Conservation (phyloP, 1,140 invertebrate genomes). For the Pteromalus puparum region DNA sequence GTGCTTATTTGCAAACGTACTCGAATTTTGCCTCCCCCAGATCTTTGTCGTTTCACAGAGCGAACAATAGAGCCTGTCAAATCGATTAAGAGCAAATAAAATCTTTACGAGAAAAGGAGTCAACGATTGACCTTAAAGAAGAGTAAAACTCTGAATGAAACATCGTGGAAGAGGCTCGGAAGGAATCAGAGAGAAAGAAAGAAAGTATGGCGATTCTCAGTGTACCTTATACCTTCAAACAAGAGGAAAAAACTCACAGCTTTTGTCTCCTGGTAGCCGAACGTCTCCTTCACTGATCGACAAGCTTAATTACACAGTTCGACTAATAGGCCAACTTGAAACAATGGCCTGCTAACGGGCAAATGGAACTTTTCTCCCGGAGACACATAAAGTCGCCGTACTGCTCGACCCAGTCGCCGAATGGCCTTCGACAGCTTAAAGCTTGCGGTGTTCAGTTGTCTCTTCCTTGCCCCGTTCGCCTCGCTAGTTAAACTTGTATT, state of each 20-base stretch:
- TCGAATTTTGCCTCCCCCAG: too few relatives aligned
- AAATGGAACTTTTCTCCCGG: slow-evolving; percentile 27
- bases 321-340: slow-evolving; percentile 50
- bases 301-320: slow-evolving; percentile 49
- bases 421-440: slow-evolving; percentile 12
- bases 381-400: not conserved
- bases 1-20: too few relatives aligned
- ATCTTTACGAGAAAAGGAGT: not conserved
- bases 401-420: not conserved
- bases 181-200: not conserved
- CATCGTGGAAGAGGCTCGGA: not conserved
- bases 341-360: slow-evolving; percentile 32
- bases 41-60: too few relatives aligned
- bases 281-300: slow-evolving; percentile 11
- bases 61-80: too few relatives aligned
- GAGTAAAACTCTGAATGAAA: too few relatives aligned
- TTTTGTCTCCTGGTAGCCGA: not conserved
- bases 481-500: slow-evolving; percentile 29
- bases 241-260: not conserved
- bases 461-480: not conserved
- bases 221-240: not conserved
- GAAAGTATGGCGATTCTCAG: not conserved
- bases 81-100: too few relatives aligned
- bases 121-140: not conserved
- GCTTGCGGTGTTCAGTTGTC: not conserved